Evolutionary conservation across 2,888 invertebrate species (phyloP).

Genomic region (Aspidiotus destructor): DNA sequence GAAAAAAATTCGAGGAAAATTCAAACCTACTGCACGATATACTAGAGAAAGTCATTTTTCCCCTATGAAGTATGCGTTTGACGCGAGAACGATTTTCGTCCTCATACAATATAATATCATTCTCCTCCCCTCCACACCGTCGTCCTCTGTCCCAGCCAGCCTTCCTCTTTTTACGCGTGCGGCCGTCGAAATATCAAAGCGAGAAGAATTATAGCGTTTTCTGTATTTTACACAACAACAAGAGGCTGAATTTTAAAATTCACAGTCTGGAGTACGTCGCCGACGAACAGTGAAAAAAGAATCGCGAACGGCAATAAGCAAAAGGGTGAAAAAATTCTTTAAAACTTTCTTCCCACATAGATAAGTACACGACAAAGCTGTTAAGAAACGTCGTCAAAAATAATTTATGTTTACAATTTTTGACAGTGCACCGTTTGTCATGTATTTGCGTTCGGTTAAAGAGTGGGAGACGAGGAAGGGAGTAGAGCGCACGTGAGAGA

Average conservation of each 20-base stretch:
- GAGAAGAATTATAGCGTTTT: background rate
- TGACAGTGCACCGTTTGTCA: conserved; percentile 2
- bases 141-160: too few species aligned
- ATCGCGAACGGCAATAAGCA: background rate
- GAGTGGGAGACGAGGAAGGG: too few species aligned
- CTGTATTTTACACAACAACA: background rate
- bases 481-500: too few species aligned
- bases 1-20: too few species aligned
- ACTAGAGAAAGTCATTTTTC: conserved; percentile 2
- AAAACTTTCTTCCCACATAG: conserved; percentile 1
- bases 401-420: conserved; percentile 2
- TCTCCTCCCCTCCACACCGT: too few species aligned
- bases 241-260: conserved; percentile 3
- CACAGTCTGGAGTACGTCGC: conserved; percentile 1
- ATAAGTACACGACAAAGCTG: conserved; percentile 2
- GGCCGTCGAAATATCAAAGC: background rate
- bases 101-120: background rate
- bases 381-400: background rate
- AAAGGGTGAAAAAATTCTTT: background rate
- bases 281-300: background rate
- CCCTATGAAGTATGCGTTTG: background rate
- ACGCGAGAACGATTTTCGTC: background rate
- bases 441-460: background rate
- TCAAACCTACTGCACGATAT: too few species aligned
- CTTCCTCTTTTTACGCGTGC: too few species aligned